Base-by-base conservation (phyloP, 2,888 invertebrate genomes). In the Odontocolon sp. region DNA sequence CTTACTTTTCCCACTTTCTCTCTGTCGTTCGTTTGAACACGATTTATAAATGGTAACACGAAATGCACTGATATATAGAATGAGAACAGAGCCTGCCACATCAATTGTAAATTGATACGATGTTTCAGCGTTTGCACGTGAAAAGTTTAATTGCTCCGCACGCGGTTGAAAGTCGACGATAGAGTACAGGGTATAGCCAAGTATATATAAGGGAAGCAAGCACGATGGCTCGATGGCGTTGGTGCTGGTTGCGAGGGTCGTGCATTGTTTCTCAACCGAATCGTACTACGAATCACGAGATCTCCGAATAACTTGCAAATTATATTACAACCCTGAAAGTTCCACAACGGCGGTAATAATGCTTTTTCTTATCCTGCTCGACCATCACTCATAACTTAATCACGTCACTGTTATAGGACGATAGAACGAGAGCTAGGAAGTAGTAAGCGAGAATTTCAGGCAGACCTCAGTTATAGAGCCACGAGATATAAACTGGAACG, bases 161-260 rank as follows among this genome's bases (percentile, higher is more conserved):
- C 52, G 33, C 52, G 70, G 59, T 64, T 56, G 72, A 77, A 68
- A 77, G 52, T 77, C 73, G 64, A 69, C 66, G 64, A 72, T 76
- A 70, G 33, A 42, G 18, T 28, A n/a, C 33, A 16, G 33, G 26
- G 6, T 14, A 5, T 64, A 16, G 23, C 92, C 26, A 28, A 42
- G 45, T 42, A 38, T 38, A 66, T 68, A 69, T 21, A 50, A 42
- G 38, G 59, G 16, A 68, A 54, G 45, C 92, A 92, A 87, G 77
- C 45, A 66, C 31, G 66, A 71, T 71, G 68, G 33, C 64, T 66
- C 57, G 59, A 47, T 64, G 36, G 57, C 59, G 45, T 50, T 69
- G 42, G 57, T 64, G 40, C 61, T 40, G 57, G 57, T 72, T 36
- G 64, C 67, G 57, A 74, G 61, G 72, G 67, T 63, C 70, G 61